These are phyloP conservation scores for Antheraea pernyi DNA, from an alignment of 1,140 invertebrate genomes.

Conservation along the genomic window DNA sequence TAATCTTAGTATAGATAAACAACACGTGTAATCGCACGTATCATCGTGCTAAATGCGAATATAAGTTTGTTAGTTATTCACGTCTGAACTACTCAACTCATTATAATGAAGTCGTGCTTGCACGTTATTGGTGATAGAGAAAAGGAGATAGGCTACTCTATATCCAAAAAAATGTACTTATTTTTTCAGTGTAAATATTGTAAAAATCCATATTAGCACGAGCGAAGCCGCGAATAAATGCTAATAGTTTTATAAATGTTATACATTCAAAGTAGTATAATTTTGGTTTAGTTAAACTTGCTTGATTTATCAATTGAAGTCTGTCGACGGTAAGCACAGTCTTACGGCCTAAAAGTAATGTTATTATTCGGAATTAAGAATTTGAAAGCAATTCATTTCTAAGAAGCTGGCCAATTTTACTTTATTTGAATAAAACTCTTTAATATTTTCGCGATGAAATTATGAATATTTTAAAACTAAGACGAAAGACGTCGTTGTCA, in stretches of 20 bases:
- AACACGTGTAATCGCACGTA: too few relatives aligned
- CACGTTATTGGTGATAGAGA: too few relatives aligned
- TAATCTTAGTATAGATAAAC: too few relatives aligned
- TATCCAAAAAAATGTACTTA: too few relatives aligned
- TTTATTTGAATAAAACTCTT: slow-evolving; percentile 7
- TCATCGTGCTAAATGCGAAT: neutral
- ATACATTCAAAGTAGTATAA: too few relatives aligned
- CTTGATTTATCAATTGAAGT: neutral
- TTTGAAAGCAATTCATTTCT: slow-evolving; percentile 28
- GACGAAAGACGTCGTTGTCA: neutral
- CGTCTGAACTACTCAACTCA: too few relatives aligned
- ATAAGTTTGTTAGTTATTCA: neutral
- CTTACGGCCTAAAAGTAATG: slow-evolving; percentile 32
- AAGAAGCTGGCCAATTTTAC: slow-evolving; percentile 6
- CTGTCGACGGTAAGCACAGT: neutral
- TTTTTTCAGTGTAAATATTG: too few relatives aligned
- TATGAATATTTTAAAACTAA: slow-evolving; percentile 1
- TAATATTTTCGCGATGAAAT: slow-evolving; percentile 6
- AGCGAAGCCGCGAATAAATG: neutral
- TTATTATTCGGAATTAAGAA: slow-evolving; percentile 63
- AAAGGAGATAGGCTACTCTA: too few relatives aligned
- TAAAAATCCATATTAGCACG: too few relatives aligned
- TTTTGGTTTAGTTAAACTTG: neutral
- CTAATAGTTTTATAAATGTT: neutral
- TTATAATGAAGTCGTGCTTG: too few relatives aligned